A percentile compares a stretch with the other conserved stretches of the same genome.
Conservation (phyloP, 1,140 invertebrate species). For the Calephelis virginiensis region DNA sequence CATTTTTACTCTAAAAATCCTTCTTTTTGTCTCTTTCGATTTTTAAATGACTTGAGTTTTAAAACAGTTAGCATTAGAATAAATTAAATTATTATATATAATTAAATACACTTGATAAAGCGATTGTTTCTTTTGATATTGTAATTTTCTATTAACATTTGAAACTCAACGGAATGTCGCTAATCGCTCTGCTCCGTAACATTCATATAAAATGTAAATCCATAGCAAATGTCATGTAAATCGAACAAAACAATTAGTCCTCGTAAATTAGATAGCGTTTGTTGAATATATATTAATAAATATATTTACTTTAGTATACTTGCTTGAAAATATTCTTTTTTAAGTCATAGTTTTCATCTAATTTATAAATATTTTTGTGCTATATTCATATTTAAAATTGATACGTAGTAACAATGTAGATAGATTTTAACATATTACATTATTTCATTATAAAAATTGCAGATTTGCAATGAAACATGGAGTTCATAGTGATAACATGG, state of each 20-base stretch:
- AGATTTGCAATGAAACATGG: too few relatives aligned
- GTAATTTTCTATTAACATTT: background rate
- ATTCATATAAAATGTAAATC: slow-evolving; percentile 8
- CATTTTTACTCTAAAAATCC: too few relatives aligned
- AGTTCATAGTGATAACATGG: too few relatives aligned
- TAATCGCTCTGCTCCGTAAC: slow-evolving; percentile 7
- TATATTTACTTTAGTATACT: slow-evolving; percentile 8
- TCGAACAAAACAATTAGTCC: slow-evolving; percentile 11
- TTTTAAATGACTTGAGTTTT: too few relatives aligned
- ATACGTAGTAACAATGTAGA: background rate
- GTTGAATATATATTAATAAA: slow-evolving; percentile 12
- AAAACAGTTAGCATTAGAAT: too few relatives aligned
- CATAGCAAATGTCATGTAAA: background rate
- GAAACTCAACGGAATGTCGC: background rate
- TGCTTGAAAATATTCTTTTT: background rate
- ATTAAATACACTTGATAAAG: too few relatives aligned
- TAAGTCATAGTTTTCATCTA: slow-evolving; percentile 13
- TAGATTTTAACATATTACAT: too few relatives aligned
- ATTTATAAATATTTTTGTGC: slow-evolving; percentile 3
- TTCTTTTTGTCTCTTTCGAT: too few relatives aligned
- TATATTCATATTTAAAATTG: background rate
- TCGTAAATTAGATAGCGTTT: slow-evolving; percentile 11
- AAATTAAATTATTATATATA: too few relatives aligned
- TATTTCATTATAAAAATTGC: too few relatives aligned
- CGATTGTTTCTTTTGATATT: background rate